phyloP scores from a whole-genome alignment of 2,113 vertebrate genomes.

The Tonatia bakeri region DNA sequence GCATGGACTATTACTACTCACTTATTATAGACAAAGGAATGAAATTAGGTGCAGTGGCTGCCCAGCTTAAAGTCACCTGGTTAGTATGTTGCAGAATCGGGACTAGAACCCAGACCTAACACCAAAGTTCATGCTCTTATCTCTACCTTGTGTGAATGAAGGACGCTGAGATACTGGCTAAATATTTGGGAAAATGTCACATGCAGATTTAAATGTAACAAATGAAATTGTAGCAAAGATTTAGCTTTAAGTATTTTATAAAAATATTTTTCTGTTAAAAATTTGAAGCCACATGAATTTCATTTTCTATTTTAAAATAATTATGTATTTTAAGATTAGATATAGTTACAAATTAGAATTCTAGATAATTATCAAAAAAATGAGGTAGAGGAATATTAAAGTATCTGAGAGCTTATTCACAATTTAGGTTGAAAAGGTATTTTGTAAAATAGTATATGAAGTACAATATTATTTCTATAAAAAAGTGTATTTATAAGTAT shows the following conservation, averaged over 20 bases:
- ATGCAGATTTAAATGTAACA: background rate
- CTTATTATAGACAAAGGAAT: background rate
- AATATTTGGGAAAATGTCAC: background rate
- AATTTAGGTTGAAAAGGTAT: background rate
- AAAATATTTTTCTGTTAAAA: background rate
- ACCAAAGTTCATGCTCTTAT: background rate
- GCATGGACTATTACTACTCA: background rate
- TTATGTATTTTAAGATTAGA: background rate
- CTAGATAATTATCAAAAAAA: background rate
- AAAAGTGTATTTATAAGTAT: background rate
- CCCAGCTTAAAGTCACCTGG: background rate
- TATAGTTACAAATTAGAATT: background rate
- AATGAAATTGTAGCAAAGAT: background rate
- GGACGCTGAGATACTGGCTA: background rate
- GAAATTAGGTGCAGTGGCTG: background rate
- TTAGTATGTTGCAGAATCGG: background rate
- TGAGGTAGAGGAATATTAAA: background rate
- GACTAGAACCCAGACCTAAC: background rate
- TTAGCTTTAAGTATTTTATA: background rate
- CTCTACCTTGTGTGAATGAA: background rate
- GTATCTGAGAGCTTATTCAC: background rate
- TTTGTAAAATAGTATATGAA: background rate
- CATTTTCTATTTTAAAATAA: background rate
- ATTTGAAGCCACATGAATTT: background rate
- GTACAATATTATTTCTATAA: background rate